Evolutionary conservation across 2,888 invertebrate species (phyloP), one percentile per base, ranked within the genome.

Genomic region (Sthenelais limicola): DNA sequence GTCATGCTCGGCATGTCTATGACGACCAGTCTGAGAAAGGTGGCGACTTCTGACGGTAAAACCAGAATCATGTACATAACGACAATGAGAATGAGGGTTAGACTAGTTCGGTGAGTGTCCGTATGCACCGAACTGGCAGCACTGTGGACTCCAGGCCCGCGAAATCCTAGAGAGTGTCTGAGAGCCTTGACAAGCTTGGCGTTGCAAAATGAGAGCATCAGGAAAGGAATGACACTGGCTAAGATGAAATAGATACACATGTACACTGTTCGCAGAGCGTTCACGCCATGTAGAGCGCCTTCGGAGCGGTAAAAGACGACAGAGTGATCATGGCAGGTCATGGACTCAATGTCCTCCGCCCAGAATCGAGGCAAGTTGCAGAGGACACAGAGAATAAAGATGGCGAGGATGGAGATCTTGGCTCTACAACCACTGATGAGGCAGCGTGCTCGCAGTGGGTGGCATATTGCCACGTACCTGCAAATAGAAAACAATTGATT

Each of bases 401-500:
- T 71, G 32, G 79, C 28, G 18, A 79, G 73, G 38, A 85, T 82
- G 67, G 81, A 82, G 21, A 82, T 79, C 47, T 83, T 77, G 3
- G 86, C 84, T 28, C 80, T 76, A n/a, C 79, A 79, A 26, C 85
- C 75, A 1, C 84, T 83, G 69, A 86, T 83, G 5, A 85, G 71
- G 73, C 84, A 83, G 33, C 85, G 77, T 4, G 86, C 86, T 71
- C 80, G 80, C 66, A 87, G 82, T 1, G 86, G 86, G 72, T 86
- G 84, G 75, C 86, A 87, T 28, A 86, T 84, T 38, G 86, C 86
- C 21, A 85, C 71, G 73, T 86, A 87, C 28, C 86, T 74, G 84
- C 93, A 21, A 21, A 51, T 21, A 26, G 5, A 43, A 18, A 43
- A 43, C n/a, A n/a, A n/a, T n/a, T n/a, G n/a, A n/a, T n/a, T n/a